Percentiles rank a stretch among this genome's conserved stretches.
phyloP scores from a whole-genome alignment of 2,888 invertebrate species.

The Volucella inanis region DNA sequence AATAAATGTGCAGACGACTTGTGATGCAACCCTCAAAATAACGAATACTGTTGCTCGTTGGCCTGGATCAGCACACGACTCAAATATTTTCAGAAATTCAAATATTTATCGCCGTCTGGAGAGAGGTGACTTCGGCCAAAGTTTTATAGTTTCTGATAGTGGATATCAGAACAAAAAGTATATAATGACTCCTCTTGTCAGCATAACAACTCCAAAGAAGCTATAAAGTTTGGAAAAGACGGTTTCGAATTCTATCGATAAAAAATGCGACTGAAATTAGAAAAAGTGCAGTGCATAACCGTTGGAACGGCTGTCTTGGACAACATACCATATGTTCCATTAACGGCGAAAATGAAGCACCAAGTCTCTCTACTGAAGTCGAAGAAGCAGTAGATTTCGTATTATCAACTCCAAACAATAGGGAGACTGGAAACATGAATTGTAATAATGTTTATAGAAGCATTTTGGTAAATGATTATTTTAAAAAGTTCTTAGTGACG shows the following conservation, averaged over 20 bases:
- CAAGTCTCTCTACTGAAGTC: neutral
- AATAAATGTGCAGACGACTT: slow-evolving; percentile 53
- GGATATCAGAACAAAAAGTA: slow-evolving; percentile 49
- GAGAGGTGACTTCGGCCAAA: slow-evolving; percentile 49
- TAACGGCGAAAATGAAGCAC: slow-evolving; percentile 1
- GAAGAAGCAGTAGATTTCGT: slow-evolving; percentile 2
- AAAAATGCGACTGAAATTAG: too few relatives aligned
- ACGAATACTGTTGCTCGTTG: slow-evolving; percentile 54
- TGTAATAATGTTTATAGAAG: too few relatives aligned
- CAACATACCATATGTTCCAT: too few relatives aligned
- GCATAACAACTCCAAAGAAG: too few relatives aligned
- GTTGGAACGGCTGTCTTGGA: too few relatives aligned
- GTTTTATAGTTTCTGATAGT: slow-evolving; percentile 59
- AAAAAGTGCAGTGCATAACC: too few relatives aligned
- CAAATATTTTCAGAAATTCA: slow-evolving; percentile 57
- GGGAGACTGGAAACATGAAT: too few relatives aligned
- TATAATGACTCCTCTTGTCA: slow-evolving; percentile 47
- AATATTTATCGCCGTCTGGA: slow-evolving; percentile 50
- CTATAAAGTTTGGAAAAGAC: too few relatives aligned
- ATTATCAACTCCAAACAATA: slow-evolving; percentile 2
- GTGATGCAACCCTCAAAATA: slow-evolving; percentile 42
- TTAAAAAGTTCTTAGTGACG: too few relatives aligned
- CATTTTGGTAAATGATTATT: too few relatives aligned
- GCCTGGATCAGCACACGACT: slow-evolving; percentile 60
- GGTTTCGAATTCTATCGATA: too few relatives aligned